phyloP scores from a whole-genome alignment of 2,888 invertebrate species.

The Opisthograptis luteolata region DNA sequence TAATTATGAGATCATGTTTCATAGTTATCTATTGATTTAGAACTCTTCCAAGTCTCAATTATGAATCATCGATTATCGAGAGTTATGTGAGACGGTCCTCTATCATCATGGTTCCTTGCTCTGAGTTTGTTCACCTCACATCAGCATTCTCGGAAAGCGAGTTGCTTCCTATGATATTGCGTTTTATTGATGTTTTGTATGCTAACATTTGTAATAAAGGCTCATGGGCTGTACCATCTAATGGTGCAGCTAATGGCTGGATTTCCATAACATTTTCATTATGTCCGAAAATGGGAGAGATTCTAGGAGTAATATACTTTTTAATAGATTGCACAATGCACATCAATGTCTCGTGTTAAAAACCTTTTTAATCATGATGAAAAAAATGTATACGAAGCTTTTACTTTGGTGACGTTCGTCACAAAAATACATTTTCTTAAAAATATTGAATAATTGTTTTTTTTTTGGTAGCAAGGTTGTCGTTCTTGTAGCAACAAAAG shows the following conservation, averaged over 20 bases:
- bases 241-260: conserved; percentile 18
- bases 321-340: too few relatives aligned
- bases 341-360: too few relatives aligned
- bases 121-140: conserved; percentile 59
- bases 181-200: conserved; percentile 47
- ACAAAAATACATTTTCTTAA: too few relatives aligned
- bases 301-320: too few relatives aligned
- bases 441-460: too few relatives aligned
- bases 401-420: too few relatives aligned
- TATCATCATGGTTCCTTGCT: conserved; percentile 61
- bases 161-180: conserved; percentile 41
- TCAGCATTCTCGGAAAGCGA: conserved; percentile 43
- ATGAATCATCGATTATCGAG: conserved; percentile 74
- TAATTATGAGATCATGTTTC: conserved; percentile 81
- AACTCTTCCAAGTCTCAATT: conserved; percentile 75
- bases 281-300: conserved; percentile 1
- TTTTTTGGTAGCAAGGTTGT: too few relatives aligned
- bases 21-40: conserved; percentile 78
- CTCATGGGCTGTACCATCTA: conserved; percentile 21
- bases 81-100: conserved; percentile 68
- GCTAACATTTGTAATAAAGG: conserved; percentile 43
- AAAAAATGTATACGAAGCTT: too few relatives aligned
- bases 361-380: too few relatives aligned
- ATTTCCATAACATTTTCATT: conserved; percentile 22
- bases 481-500: too few relatives aligned